Percentiles rank a stretch among this genome's conserved stretches.
These are phyloP conservation scores for Staurois parvus DNA, from an alignment of 2,797 vertebrate species.

Conservation along the genomic window DNA sequence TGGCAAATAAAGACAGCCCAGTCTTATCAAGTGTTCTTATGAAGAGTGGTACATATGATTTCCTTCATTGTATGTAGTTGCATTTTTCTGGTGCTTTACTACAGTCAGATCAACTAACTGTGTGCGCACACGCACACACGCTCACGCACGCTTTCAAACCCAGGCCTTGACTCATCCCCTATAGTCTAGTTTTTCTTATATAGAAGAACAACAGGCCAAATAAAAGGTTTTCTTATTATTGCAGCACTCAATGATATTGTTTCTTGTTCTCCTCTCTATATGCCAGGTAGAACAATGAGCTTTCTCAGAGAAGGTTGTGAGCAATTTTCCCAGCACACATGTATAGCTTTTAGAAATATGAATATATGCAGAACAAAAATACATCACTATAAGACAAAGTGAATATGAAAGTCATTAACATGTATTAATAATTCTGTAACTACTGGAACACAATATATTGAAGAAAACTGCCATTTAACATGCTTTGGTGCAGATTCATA, in stretches of 20 bases:
- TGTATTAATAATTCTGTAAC: too few relatives aligned
- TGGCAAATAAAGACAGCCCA: too few relatives aligned
- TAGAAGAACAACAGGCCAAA: neutral
- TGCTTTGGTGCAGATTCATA: too few relatives aligned
- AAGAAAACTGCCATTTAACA: too few relatives aligned
- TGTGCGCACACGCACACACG: neutral
- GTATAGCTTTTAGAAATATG: neutral
- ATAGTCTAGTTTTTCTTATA: neutral
- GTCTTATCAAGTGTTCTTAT: too few relatives aligned
- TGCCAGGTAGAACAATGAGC: neutral
- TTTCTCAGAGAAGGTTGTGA: neutral
- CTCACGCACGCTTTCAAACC: neutral
- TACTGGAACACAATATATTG: too few relatives aligned
- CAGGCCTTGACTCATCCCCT: too few relatives aligned
- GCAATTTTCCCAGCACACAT: slow-evolving; percentile 3
- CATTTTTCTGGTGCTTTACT: neutral
- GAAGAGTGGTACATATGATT: too few relatives aligned
- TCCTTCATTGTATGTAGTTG: too few relatives aligned
- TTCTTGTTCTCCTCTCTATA: neutral
- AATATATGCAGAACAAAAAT: too few relatives aligned
- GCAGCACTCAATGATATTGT: slow-evolving; percentile 27
- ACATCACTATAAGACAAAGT: too few relatives aligned
- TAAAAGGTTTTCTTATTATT: slow-evolving; percentile 4
- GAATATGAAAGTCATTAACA: too few relatives aligned
- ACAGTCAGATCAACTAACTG: neutral